Percentiles rank a stretch among this genome's conserved stretches.
Conservation (phyloP, 2,797 vertebrate genomes). For the Eospalax fontanierii region DNA sequence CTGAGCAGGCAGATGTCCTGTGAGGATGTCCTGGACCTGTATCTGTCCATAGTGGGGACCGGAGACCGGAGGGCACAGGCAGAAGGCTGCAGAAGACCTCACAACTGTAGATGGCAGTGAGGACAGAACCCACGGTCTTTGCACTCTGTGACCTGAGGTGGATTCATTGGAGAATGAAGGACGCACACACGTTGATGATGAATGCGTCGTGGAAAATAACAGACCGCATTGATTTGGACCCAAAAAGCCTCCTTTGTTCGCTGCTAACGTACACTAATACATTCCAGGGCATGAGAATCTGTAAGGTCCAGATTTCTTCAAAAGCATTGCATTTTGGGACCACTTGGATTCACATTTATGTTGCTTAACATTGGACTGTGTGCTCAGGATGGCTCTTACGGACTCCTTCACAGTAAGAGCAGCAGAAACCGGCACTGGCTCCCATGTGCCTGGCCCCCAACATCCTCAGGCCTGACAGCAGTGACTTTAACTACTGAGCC, state of each 20-base stretch:
- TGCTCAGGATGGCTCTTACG: background rate
- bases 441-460: background rate
- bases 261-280: background rate
- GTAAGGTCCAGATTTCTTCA: background rate
- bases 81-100: fast-evolving
- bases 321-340: background rate
- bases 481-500: background rate
- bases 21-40: background rate
- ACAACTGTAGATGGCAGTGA: no score
- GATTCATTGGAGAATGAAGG: fast-evolving
- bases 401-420: background rate
- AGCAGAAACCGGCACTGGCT: background rate
- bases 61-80: fast-evolving
- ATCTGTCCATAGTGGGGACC: no score
- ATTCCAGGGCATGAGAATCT: background rate
- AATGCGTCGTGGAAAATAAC: background rate
- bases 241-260: background rate
- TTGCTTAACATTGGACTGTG: background rate
- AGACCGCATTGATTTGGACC: background rate
- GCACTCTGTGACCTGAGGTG: background rate
- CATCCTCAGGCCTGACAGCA: background rate
- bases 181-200: background rate
- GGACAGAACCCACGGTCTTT: no score
- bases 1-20: background rate
- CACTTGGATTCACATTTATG: background rate